phyloP scores from a whole-genome alignment of 2,888 invertebrate genomes.

The Axea sp. region DNA sequence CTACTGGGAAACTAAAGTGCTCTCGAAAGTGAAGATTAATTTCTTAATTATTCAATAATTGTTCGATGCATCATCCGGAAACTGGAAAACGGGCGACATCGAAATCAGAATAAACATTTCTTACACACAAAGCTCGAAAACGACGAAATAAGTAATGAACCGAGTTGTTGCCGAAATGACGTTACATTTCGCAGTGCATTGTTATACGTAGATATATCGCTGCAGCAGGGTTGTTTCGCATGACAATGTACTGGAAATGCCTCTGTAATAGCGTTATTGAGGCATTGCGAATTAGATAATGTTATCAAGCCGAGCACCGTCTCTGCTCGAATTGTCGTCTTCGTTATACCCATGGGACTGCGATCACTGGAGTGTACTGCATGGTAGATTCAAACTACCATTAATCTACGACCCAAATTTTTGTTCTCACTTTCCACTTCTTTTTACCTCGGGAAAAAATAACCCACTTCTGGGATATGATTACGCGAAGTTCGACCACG shows the following conservation, averaged over 20 bases:
- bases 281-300: conserved; percentile 64
- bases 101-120: conserved; percentile 7
- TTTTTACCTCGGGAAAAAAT: conserved; percentile 10
- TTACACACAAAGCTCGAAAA: not conserved
- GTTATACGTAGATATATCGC: conserved; percentile 39
- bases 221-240: conserved; percentile 34
- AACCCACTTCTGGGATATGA: conserved; percentile 27
- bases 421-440: conserved; percentile 25
- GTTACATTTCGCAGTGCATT: conserved; percentile 22
- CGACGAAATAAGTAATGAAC: conserved; percentile 26
- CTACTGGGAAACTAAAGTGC: not conserved
- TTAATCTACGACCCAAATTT: conserved; percentile 54
- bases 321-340: conserved; percentile 60
- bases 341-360: conserved; percentile 58
- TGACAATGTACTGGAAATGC: conserved; percentile 53
- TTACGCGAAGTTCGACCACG: conserved; percentile 23
- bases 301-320: conserved; percentile 62
- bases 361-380: conserved; percentile 31
- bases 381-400: conserved; percentile 19
- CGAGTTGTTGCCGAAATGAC: conserved; percentile 2
- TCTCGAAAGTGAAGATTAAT: conserved; percentile 8
- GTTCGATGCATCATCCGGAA: not conserved
- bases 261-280: conserved; percentile 54
- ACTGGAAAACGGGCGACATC: not conserved
- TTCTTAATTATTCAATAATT: conserved; percentile 27